Conservation (phyloP, 2,113 vertebrate species). For the Andinoacara biseriatus region DNA sequence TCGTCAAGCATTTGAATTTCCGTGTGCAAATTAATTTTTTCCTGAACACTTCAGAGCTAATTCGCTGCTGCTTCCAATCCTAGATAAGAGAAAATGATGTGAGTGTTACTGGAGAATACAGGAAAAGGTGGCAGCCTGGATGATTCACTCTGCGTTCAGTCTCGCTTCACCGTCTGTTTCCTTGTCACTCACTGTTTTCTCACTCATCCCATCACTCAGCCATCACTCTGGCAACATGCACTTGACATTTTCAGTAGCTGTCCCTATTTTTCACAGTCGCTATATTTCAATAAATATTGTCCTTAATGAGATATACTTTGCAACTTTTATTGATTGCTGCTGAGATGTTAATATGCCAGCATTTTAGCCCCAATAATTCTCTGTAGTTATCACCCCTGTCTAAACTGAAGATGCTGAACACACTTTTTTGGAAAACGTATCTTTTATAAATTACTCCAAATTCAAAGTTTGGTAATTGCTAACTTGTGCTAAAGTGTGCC, state of each 20-base stretch:
- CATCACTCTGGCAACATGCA: constrained; percentile 39
- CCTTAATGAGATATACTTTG: not conserved
- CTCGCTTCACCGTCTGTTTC: constrained; percentile 46
- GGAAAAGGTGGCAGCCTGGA: constrained; percentile 37
- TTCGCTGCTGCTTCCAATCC: constrained; percentile 20
- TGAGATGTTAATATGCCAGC: not conserved
- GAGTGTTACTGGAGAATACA: constrained; percentile 23
- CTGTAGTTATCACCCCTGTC: not conserved
- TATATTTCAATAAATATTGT: constrained; percentile 9
- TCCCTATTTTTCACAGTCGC: constrained; percentile 19
- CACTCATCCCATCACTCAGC: constrained; percentile 46
- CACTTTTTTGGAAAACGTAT: not conserved
- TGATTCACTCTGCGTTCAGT: constrained; percentile 50
- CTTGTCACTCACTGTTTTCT: constrained; percentile 53
- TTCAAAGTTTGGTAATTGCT: not conserved
- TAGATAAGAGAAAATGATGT: constrained; percentile 51
- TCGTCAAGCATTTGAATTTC: not conserved
- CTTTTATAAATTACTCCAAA: not conserved
- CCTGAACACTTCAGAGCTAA: not conserved
- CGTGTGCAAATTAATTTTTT: not conserved
- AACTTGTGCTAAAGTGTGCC: not conserved
- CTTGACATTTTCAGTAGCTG: constrained; percentile 59
- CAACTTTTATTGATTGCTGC: not conserved
- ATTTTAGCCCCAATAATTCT: not conserved
- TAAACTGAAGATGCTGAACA: not conserved